Percentiles rank a stretch among this genome's conserved stretches.
Evolutionary conservation across 1,140 invertebrate genomes (phyloP).

Genomic region (Chlorops oryzae): DNA sequence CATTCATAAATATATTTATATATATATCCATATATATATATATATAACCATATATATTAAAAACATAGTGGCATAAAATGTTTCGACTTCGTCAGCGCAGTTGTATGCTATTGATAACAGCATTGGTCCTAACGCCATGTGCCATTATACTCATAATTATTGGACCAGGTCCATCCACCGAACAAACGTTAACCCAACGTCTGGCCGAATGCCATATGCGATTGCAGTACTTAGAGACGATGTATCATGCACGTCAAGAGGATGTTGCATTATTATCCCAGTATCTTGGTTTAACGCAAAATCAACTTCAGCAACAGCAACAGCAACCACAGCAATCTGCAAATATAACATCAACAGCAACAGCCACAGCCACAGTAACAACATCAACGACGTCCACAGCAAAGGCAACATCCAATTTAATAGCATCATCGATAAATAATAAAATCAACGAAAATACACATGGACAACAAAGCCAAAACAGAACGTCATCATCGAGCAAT

Average conservation of each 20-base stretch:
- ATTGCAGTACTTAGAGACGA: conserved; percentile 63
- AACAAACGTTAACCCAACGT: conserved; percentile 60
- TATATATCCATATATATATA: too few species aligned
- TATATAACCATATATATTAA: too few species aligned
- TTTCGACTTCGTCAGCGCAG: conserved; percentile 48
- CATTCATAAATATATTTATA: too few species aligned
- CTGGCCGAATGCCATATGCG: conserved; percentile 65
- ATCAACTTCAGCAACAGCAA: conserved; percentile 1
- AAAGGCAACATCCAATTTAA: not conserved
- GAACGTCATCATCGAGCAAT: too few species aligned
- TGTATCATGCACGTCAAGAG: conserved; percentile 64
- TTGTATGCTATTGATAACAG: conserved; percentile 50
- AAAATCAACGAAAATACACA: too few species aligned
- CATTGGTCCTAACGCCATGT: conserved; percentile 52
- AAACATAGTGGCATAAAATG: too few species aligned
- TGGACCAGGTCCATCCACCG: conserved; percentile 53
- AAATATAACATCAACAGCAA: not conserved
- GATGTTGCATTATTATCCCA: conserved; percentile 61
- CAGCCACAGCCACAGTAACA: conserved; percentile 5
- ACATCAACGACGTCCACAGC: not conserved
- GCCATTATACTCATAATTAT: conserved; percentile 50
- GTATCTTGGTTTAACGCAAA: conserved; percentile 51
- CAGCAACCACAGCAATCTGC: conserved; percentile 5
- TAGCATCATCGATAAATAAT: too few species aligned
- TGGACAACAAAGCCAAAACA: not conserved